A percentile compares a stretch with the other conserved stretches of the same genome.
These are phyloP conservation scores for Steinernema feltiae DNA, from an alignment of 1,140 invertebrate genomes.

Conservation along the genomic window DNA sequence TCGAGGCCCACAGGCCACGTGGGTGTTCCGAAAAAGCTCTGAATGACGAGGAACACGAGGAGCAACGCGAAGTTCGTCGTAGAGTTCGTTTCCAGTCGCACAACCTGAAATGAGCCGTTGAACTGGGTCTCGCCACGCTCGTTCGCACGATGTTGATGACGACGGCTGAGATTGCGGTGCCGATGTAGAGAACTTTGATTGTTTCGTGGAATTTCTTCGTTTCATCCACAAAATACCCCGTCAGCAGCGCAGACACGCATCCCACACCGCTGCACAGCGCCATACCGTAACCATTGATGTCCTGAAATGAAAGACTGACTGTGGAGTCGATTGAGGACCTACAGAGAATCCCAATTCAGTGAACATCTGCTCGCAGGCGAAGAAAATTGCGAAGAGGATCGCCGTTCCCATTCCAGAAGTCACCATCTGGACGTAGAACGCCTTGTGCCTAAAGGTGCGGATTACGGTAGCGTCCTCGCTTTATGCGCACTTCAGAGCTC, in stretches of 20 bases:
- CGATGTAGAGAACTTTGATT: conserved; percentile 36
- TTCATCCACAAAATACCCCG: conserved; percentile 34
- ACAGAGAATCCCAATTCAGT: conserved; percentile 20
- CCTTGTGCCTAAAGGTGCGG: conserved; percentile 7
- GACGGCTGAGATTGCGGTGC: conserved; percentile 29
- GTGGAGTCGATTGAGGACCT: neutral
- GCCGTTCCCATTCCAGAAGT: conserved; percentile 23
- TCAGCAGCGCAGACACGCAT: conserved; percentile 22
- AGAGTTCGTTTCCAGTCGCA: no score
- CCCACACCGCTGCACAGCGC: conserved; percentile 25
- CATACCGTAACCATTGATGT: conserved; percentile 12
- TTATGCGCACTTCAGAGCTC: conserved; percentile 34
- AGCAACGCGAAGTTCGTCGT: no score
- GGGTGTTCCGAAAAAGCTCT: conserved; percentile 38
- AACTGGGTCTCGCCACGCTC: no score
- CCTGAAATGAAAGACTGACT: conserved; percentile 17
- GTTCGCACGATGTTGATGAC: conserved; percentile 27
- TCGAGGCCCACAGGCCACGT: conserved; percentile 49
- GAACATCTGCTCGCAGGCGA: conserved; percentile 23
- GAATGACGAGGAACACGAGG: no score
- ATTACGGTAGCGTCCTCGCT: conserved; percentile 2
- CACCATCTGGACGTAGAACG: conserved; percentile 31
- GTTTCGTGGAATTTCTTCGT: conserved; percentile 35
- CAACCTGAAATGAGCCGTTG: no score
- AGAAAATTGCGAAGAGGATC: conserved; percentile 26